Percentiles rank a stretch among this genome's conserved stretches.
Evolutionary conservation across 2,888 invertebrate genomes (phyloP).

Genomic region (Callyntrura sp.): DNA sequence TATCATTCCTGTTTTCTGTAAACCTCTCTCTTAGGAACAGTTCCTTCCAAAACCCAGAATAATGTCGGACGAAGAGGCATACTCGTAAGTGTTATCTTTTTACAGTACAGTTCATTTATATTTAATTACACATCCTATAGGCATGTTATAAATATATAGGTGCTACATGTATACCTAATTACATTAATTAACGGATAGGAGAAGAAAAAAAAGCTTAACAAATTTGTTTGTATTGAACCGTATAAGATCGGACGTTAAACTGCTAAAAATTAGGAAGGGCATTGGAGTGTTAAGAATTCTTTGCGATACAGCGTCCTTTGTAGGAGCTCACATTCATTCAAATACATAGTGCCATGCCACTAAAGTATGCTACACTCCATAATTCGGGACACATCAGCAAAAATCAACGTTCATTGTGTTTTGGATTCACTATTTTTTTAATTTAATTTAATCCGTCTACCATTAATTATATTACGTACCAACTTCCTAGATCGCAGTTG

Average conservation of each 20-base stretch:
- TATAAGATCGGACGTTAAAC: not conserved
- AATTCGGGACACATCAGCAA: no score
- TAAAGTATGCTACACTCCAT: no score
- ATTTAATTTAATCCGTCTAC: no score
- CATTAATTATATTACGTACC: not conserved
- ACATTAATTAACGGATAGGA: not conserved
- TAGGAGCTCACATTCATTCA: no score
- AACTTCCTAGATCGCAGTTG: not conserved
- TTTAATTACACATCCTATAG: not conserved
- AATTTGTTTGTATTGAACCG: not conserved
- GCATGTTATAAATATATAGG: not conserved
- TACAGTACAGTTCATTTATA: not conserved
- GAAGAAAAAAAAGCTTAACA: not conserved
- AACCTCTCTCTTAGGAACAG: constrained; percentile 53
- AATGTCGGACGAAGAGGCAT: constrained; percentile 97
- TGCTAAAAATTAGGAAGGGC: no score
- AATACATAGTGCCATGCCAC: no score
- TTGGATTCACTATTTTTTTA: not conserved
- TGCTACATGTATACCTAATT: not conserved
- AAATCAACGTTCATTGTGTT: not conserved
- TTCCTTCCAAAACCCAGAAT: constrained; percentile 87
- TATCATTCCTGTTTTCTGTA: constrained; percentile 31
- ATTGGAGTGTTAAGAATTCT: no score
- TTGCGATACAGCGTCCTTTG: no score
- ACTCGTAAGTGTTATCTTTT: constrained; percentile 91